Base-by-base conservation (phyloP, 2,113 vertebrate species). In the Charina bottae region DNA sequence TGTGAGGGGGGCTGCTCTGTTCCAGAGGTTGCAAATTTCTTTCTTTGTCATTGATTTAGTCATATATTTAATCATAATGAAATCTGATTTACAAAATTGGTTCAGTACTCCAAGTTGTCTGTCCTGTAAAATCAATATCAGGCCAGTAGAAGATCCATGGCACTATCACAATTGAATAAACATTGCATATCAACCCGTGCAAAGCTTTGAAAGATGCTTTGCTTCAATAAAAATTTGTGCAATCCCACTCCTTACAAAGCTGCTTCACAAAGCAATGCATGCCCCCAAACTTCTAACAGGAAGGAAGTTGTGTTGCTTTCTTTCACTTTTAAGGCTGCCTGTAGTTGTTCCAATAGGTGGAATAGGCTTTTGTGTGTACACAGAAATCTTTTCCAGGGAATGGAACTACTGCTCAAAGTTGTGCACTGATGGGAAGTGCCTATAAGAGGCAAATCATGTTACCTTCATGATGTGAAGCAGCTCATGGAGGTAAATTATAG, bases 1-100 rank as follows among this genome's bases (percentile, higher is more conserved):
- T 0, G 72, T 5, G 33, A 83, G 5, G 11, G n/a, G 24, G 89
- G 2, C 0, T 0, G n/a, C 0, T 55, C 59, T 2, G 46, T 56
- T 83, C 0, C 91, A 11, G 37, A 37, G 6, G 60, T 12, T 72
- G 85, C 46, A 58, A 6, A 85, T 87, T 33, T 88, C 24, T 2
- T 93, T 1, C 46, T 26, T 90, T 33, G 85, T 10, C 89, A 85
- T 37, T 13, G 15, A n/a, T n/a, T 37, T 26, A 85, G 54, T 49
- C 42, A 24, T 24, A 49, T 13, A 49, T 83, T 58, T 58, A 1
- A 15, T 90, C 10, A 37, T 42, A 24, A 37, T 53, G 26, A 64
- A 49, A 68, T 72, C 46, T 89, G 53, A 83, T 78, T 13, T 37
- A 24, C 24, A 42, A 2, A 37, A 10, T 58, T 15, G n/a, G n/a